Evolutionary conservation across 2,888 invertebrate species (phyloP).

Genomic region (Drosophila parthenogenetica): DNA sequence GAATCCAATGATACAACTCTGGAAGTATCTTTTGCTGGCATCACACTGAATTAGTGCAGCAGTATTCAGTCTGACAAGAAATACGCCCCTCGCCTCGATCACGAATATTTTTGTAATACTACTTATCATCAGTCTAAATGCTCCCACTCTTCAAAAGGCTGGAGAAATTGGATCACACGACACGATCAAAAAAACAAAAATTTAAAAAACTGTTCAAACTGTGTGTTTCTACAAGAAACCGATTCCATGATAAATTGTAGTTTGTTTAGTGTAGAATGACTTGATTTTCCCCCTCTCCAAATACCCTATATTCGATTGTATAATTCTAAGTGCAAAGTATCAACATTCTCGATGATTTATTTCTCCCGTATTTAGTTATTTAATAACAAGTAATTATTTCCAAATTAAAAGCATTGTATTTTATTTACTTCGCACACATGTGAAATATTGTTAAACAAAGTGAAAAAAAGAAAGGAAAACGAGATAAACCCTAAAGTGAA

Average conservation of each 20-base stretch:
- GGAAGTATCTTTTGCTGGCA: constrained; percentile 85
- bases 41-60: constrained; percentile 83
- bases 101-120: constrained; percentile 61
- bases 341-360: constrained; percentile 72
- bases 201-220: constrained; percentile 27
- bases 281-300: neutral
- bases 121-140: constrained; percentile 36
- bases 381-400: constrained; percentile 56
- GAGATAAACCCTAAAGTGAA: constrained; percentile 36
- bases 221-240: constrained; percentile 51
- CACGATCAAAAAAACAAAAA: constrained; percentile 21
- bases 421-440: constrained; percentile 57
- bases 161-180: constrained; percentile 30
- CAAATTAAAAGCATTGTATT: constrained; percentile 40
- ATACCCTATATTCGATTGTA: constrained; percentile 37
- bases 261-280: constrained; percentile 33
- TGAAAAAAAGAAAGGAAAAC: constrained; percentile 22
- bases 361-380: constrained; percentile 55
- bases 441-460: constrained; percentile 77
- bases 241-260: constrained; percentile 56
- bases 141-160: constrained; percentile 49
- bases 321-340: constrained; percentile 72
- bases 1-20: constrained; percentile 84
- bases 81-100: constrained; percentile 32
- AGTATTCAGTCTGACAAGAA: neutral